Conservation (phyloP, 2,113 vertebrate species). For the Australoheros scitulus region DNA sequence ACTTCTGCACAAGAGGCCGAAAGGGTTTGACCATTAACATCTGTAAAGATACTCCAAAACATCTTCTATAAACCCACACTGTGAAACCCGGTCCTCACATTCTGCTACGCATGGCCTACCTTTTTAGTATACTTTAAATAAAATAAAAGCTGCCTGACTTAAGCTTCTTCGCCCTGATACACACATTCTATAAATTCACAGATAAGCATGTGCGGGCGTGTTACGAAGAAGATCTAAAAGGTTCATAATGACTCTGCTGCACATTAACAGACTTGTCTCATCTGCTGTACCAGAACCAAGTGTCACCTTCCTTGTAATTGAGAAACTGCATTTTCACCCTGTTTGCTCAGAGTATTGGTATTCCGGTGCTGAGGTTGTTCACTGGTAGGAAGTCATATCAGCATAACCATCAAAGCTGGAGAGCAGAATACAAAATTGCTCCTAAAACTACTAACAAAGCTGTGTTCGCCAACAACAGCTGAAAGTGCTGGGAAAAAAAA, state of each 20-base stretch:
- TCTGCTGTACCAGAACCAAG: slow-evolving; percentile 20
- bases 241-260: slow-evolving; percentile 5
- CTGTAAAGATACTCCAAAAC: slow-evolving; percentile 64
- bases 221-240: slow-evolving; percentile 5
- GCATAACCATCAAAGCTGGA: slow-evolving; percentile 52
- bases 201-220: not conserved
- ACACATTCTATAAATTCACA: slow-evolving; percentile 21
- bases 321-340: slow-evolving; percentile 36
- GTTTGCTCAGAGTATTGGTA: slow-evolving; percentile 53
- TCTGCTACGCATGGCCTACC: not conserved
- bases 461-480: slow-evolving; percentile 4
- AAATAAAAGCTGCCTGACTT: not conserved
- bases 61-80: slow-evolving; percentile 13
- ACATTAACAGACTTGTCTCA: slow-evolving; percentile 9
- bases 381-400: slow-evolving; percentile 58
- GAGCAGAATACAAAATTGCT: slow-evolving; percentile 50
- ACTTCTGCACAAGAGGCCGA: slow-evolving; percentile 50
- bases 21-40: slow-evolving; percentile 59
- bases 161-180: slow-evolving; percentile 3
- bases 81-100: not conserved
- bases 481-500: not conserved
- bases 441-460: slow-evolving; percentile 38
- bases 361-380: slow-evolving; percentile 34
- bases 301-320: slow-evolving; percentile 50
- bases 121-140: slow-evolving; percentile 6